Evolutionary conservation across 1,140 invertebrate species (phyloP), one percentile per base, ranked within the genome.

Genomic region (Drosophila watanabei): DNA sequence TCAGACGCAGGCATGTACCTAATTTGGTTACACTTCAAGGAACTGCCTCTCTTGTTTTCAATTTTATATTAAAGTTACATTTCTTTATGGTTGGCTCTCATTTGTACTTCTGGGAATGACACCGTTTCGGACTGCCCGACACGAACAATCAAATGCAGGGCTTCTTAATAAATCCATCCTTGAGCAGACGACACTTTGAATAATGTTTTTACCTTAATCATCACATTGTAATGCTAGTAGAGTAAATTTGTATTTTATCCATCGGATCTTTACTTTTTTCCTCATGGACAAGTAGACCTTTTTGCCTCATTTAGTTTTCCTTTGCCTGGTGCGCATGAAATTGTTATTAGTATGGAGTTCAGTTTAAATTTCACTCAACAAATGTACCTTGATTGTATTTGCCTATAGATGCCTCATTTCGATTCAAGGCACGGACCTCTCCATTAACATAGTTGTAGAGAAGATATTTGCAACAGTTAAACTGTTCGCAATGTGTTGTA

Each of bases 381-480:
- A 37, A 37, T 73, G 45, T 24, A 43, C 51, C 32, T 39, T 46
- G 68, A 33, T 69, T 39, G 54, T 43, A 37, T 72, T 59, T 13
- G 75, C 51, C 37, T 49, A 63, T 48, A 43, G 45, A 71, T 63
- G 52, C 37, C 39, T 71, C 58, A 45, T 61, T 62, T 51, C 58
- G 18, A 69, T 78, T 59, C 64, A 4, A 51, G 14, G 13, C 62
- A 57, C 37, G 79, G 33, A 45, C 28, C 43, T 46, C 13, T 13
- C 37, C 16, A 20, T 35, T 5, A 51, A 59, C 33, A 35, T 37
- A 60, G 20, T 65, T 28, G 16, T 58, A 13, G 24, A 6, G 13
- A n/a, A 65, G 45, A 62, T 64, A 71, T 79, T 87, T 80, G 73
- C 70, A 81, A 85, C 80, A 81, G 70, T 75, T 80, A 72, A 84